phyloP scores from a whole-genome alignment of 2,113 vertebrate species.

The Trematocara variabile region DNA sequence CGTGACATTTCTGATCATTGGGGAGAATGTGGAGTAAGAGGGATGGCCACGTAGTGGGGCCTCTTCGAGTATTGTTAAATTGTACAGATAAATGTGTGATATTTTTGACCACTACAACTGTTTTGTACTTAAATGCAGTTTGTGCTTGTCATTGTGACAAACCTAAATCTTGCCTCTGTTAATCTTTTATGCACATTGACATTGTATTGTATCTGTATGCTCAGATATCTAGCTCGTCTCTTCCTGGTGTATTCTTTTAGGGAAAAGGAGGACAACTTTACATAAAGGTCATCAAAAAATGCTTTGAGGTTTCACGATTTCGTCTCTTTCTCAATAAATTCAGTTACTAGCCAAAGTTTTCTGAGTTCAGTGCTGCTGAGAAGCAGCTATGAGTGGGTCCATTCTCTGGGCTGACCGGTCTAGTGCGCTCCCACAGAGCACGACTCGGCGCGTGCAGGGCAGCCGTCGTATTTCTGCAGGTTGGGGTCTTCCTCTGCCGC shows the following conservation, averaged over 20 bases:
- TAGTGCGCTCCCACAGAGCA: constrained; percentile 65
- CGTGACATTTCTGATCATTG: constrained; percentile 57
- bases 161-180: constrained; percentile 78
- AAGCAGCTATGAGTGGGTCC: background rate
- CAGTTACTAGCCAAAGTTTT: background rate
- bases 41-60: constrained; percentile 29
- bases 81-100: constrained; percentile 85
- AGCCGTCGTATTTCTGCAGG: constrained; percentile 78
- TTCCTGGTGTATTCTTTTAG: constrained; percentile 77
- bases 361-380: background rate
- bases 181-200: constrained; percentile 79
- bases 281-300: constrained; percentile 75
- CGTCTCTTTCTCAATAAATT: background rate
- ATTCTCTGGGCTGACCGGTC: background rate
- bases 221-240: constrained; percentile 79
- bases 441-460: constrained; percentile 68
- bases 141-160: constrained; percentile 81
- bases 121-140: constrained; percentile 83
- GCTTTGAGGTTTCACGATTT: background rate
- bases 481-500: constrained; percentile 75
- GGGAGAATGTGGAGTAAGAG: constrained; percentile 41
- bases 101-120: constrained; percentile 85
- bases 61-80: constrained; percentile 76
- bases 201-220: constrained; percentile 81
- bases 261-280: constrained; percentile 76